Conservation (phyloP, 2,888 invertebrate species). For the Tetragonula carbonaria region DNA sequence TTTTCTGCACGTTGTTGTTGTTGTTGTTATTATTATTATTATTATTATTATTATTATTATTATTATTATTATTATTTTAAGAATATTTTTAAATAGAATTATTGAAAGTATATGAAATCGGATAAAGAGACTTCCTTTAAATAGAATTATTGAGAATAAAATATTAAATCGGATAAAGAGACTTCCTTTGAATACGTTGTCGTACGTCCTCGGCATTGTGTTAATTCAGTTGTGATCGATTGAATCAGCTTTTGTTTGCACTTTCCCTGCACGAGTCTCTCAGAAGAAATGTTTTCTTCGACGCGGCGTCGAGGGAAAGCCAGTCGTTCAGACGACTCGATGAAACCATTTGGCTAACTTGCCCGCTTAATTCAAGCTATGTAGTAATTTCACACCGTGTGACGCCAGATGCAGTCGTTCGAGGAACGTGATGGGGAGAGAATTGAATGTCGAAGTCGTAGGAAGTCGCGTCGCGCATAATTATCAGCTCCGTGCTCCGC, state of each 20-base stretch:
- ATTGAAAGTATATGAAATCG: neutral
- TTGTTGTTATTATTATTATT: too few relatives aligned
- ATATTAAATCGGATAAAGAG: conserved; percentile 15
- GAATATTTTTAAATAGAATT: too few relatives aligned
- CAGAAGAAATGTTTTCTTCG: too few relatives aligned
- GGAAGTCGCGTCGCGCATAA: conserved; percentile 38
- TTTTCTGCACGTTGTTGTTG: too few relatives aligned
- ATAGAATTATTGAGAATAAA: too few relatives aligned
- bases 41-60: too few relatives aligned
- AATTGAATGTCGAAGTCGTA: conserved; percentile 40
- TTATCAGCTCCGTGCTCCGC: conserved; percentile 34
- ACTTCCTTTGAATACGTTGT: neutral
- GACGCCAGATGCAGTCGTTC: conserved; percentile 30
- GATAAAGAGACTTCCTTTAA: conserved; percentile 4
- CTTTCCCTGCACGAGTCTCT: too few relatives aligned
- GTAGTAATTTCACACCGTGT: conserved; percentile 38
- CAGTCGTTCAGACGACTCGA: conserved; percentile 8
- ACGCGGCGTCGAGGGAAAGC: too few relatives aligned
- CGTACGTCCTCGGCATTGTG: neutral
- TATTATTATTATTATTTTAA: too few relatives aligned
- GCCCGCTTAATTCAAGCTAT: conserved; percentile 35
- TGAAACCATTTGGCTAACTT: conserved; percentile 23
- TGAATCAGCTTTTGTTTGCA: too few relatives aligned
- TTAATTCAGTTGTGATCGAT: too few relatives aligned
- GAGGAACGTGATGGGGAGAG: conserved; percentile 21